Evolutionary conservation across 2,797 vertebrate genomes (phyloP).

Genomic region (Crossoptilon crossoptilon): DNA sequence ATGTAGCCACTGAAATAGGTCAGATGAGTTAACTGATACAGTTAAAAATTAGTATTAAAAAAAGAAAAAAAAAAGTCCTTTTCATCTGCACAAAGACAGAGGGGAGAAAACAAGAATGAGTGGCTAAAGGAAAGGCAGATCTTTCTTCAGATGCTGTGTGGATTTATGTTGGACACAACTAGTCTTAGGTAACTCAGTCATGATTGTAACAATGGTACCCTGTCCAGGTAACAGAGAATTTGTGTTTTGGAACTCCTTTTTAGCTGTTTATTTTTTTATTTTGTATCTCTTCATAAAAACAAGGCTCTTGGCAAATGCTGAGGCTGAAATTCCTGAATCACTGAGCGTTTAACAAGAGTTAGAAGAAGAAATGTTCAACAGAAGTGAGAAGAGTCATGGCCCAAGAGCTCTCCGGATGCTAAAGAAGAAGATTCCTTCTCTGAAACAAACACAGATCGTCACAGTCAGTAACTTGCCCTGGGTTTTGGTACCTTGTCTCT

Average conservation of each 20-base stretch:
- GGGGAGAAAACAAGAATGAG: background rate
- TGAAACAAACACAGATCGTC: fast-evolving
- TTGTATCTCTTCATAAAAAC: background rate
- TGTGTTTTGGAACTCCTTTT: background rate
- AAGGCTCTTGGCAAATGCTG: background rate
- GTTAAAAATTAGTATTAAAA: background rate
- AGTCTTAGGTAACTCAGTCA: background rate
- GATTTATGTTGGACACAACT: background rate
- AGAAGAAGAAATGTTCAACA: background rate
- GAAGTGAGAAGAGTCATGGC: background rate
- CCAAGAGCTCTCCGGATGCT: background rate
- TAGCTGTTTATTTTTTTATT: background rate
- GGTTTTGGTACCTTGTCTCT: slow-evolving; percentile 67
- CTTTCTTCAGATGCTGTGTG: background rate
- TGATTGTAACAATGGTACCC: background rate
- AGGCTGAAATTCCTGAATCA: background rate
- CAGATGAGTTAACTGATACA: background rate
- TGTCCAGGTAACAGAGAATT: background rate
- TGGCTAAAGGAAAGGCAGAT: background rate
- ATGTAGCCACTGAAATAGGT: background rate
- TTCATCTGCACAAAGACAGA: background rate
- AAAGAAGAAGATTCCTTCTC: background rate
- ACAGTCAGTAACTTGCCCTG: background rate
- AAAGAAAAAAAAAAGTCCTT: background rate
- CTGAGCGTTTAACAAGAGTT: fast-evolving